Evolutionary conservation across 2,113 vertebrate species (phyloP), one percentile per base, ranked within the genome.

Genomic region (Puntigrus tetrazona): DNA sequence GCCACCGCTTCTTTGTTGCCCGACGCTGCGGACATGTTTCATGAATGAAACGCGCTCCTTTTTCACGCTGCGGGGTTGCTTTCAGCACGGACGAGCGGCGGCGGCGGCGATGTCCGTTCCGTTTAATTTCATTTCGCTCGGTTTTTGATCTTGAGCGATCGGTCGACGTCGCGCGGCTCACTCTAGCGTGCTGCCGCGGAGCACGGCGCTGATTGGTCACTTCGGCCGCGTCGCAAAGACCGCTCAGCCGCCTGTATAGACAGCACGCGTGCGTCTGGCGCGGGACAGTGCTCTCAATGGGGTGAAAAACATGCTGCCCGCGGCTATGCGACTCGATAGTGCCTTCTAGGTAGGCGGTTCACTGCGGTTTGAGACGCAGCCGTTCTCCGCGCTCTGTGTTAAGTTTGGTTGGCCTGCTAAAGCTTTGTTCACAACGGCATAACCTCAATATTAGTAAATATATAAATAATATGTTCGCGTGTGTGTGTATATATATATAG

Each of bases 181-280:
- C 9, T 88, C 90, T 88, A 92, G 63, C 92, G n/a, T 92, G 91
- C 86, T 90, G 4, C 3, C 25, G 34, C 59, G 20, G 3, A 25
- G 50, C n/a, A 31, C 1, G 25, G 16, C 34, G 59, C 31, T 88
- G 78, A 92, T 94, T 92, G 92, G 92, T 87, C 59, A 86, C 81
- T 88, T 63, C 16, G 25, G 14, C n/a, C 22, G 18, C 27, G 38
- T 29, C 4, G 1, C 16, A 43, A 45, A 43, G 8, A 13, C 14
- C 22, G 7, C 1, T 61, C 6, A 59, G 52, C 34, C 41, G 31
- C 76, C 52, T 78, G 41, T 3, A n/a, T 59, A 38, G 76, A 16
- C 31, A 78, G 75, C 81, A 74, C 43, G 59, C 20, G 7, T n/a
- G 4, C 27, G 13, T 27, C n/a, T n/a, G 34, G 34, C 34, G 67